Evolutionary conservation across 2,113 vertebrate species (phyloP), one percentile per base, ranked within the genome.

Genomic region (Castor canadensis): DNA sequence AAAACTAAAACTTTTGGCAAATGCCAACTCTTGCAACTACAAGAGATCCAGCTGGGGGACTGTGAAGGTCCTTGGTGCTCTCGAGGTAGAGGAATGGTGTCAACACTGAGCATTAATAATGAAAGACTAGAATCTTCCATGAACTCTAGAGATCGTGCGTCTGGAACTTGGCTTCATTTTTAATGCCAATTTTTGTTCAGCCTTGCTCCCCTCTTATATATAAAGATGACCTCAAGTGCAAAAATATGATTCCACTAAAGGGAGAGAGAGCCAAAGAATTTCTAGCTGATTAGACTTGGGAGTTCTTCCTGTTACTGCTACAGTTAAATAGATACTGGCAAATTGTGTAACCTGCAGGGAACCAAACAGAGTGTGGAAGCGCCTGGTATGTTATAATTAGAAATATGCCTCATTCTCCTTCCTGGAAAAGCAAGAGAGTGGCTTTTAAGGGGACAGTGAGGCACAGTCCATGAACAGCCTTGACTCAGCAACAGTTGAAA

Each of bases 241-340:
- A 95, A 91, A 81, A 49, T 40, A 19, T 1, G 73, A 94, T 79
- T 88, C 77, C 76, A 28, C 79, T 66, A 8, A 71, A 77, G 58
- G 43, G 69, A 60, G 30, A 89, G 30, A 58, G 60, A 62, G 71
- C 54, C 80, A 64, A 38, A 81, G 75, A 73, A 54, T 49, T 89
- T 81, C 93, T 40, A 40, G 54, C 43, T 80, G 86, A 89, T 96
- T 90, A 54, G 96, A 94, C 88, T 75, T 94, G 73, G 84, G 87
- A 91, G 75, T 96, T 79, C 35, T 95, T 84, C 91, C 95, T 49
- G 89, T 92, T 35, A 92, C 13, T 6, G 87, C 93, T 60, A 83
- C 62, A 45, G 83, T 82, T 82, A 98, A 96, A 97, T 96, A 97
- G 52, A 45, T 96, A 96, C 77, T 97, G 96, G 96, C 90, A 80